phyloP scores from a whole-genome alignment of 1,140 invertebrate species.

The Pararge aegeria region DNA sequence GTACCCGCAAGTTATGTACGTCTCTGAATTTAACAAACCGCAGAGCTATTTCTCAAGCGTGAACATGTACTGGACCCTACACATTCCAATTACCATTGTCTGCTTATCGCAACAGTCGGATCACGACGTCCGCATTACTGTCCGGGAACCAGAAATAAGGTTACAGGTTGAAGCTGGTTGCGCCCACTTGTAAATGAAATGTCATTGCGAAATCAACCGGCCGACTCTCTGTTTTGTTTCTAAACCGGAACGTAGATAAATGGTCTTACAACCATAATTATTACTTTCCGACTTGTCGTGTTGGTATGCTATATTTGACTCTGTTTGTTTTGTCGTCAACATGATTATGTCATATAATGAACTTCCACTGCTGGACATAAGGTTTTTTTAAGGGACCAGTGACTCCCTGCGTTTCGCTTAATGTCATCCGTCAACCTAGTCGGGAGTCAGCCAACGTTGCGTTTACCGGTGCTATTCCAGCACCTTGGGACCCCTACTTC shows the following conservation, averaged over 20 bases:
- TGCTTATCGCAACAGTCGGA: not conserved
- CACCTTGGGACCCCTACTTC: no score
- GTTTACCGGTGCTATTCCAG: no score
- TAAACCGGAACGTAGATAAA: not conserved
- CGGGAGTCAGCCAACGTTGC: no score
- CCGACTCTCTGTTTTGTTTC: not conserved
- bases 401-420: no score
- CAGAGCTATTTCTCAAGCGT: not conserved
- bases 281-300: no score
- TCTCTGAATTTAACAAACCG: not conserved
- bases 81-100: conserved; percentile 3
- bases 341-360: no score
- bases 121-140: not conserved
- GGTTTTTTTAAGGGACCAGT: no score
- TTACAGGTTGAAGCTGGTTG: not conserved
- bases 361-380: no score
- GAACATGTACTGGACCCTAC: not conserved
- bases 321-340: no score
- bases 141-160: not conserved
- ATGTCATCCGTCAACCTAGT: no score
- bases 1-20: not conserved
- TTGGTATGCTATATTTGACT: no score
- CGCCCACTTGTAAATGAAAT: conserved; percentile 1
- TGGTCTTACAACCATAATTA: not conserved
- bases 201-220: conserved; percentile 2